Evolutionary conservation across 2,113 vertebrate genomes (phyloP).

Genomic region (Crotophaga sulcirostris): DNA sequence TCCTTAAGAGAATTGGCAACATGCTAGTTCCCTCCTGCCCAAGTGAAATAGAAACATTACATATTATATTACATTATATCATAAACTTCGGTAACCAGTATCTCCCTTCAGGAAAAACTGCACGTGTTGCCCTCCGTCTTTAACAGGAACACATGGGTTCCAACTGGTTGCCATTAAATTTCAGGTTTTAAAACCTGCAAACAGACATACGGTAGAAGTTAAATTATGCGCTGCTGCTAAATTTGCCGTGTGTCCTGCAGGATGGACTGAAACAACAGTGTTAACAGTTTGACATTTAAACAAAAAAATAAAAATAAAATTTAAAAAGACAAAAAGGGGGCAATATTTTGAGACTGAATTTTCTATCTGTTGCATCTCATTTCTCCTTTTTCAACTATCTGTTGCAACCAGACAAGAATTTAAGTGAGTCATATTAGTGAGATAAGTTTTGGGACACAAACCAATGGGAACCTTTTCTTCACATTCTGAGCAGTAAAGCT

Average conservation of each 20-base stretch:
- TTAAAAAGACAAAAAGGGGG: background rate
- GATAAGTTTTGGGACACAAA: conserved; percentile 78
- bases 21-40: background rate
- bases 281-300: background rate
- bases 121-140: background rate
- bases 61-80: background rate
- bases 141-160: background rate
- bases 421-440: conserved; percentile 53
- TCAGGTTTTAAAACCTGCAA: conserved; percentile 47
- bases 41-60: background rate
- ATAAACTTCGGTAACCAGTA: conserved; percentile 3
- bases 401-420: background rate
- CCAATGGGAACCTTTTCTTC: conserved; percentile 69
- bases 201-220: background rate
- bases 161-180: background rate
- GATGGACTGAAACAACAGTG: background rate
- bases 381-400: background rate
- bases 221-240: background rate
- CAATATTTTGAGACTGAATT: background rate
- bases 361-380: background rate
- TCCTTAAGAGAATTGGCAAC: background rate
- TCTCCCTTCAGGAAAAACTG: background rate
- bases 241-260: background rate
- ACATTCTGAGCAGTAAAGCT: conserved; percentile 80
- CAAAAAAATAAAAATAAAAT: background rate